Evolutionary conservation across 2,888 invertebrate genomes (phyloP), one percentile per base, ranked within the genome.

Genomic region (Dryobotodes eremita): DNA sequence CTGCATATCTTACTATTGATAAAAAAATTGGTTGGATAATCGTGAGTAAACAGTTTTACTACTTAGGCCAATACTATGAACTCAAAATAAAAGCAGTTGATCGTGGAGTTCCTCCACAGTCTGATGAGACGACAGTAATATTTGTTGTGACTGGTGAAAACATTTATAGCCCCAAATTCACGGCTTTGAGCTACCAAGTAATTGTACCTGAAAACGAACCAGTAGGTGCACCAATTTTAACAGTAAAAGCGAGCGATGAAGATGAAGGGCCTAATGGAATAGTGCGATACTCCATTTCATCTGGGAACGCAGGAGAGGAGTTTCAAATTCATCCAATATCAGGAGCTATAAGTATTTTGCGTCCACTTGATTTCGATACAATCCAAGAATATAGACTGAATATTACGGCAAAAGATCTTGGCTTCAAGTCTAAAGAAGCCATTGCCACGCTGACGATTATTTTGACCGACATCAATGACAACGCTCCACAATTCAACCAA

Each of bases 381-480:
- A 97, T 98, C 73, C 98, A 98, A 92, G 98, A 98, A 92, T 99
- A 99, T 93, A 97, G 98, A 73, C 94, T 99, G 6, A 99, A 98
- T 92, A 98, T 99, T 77, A 98, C 98, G 0, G 99, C 99, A 0
- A 97, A 97, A 83, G 99, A 99, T 95, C 96, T 98, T 71, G 99
- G 98, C 5, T 99, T 98, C 92, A 98, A 98, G 87, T 97, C 98
- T 0, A 98, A 97, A 88, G 97, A 97, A 90, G 97, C 98, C 0
- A 98, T 98, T 10, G 98, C 98, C 0, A 98, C 98, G 89, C 96
- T 99, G 13, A 98, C 98, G 0, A 98, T 99, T 0, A 98, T 98
- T 74, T 97, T 99, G 2, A 98, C 98, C 0, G 99, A 99, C 92
- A 98, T 99, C 59, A 99, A 99, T 92, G 99, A 99, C 91, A 99